Conservation (phyloP, 92 coral and sea anemone genomes). For the Hydrozoanthus gracilis region DNA sequence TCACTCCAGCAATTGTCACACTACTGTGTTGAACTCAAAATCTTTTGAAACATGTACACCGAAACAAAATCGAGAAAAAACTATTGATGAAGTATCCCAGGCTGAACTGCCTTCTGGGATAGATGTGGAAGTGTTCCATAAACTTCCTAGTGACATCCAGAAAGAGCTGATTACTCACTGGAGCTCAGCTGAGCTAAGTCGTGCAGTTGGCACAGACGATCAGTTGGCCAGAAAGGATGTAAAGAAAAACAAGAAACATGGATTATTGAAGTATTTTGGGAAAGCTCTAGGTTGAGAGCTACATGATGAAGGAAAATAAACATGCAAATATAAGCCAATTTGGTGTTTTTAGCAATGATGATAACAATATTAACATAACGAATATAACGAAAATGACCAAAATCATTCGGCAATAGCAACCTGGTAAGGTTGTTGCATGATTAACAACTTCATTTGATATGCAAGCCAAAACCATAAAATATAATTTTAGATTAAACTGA, state of each 20-base stretch:
- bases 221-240: background rate
- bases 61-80: background rate
- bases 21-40: background rate
- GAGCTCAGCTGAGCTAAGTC: constrained; percentile 31
- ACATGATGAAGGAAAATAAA: background rate
- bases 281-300: constrained; percentile 16
- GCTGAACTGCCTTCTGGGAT: constrained; percentile 59
- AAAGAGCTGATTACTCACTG: constrained; percentile 66
- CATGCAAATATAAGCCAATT: background rate
- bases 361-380: background rate
- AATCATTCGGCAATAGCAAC: no score
- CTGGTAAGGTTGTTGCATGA: no score
- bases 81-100: background rate
- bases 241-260: constrained; percentile 30
- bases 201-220: background rate
- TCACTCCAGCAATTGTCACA: background rate
- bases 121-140: constrained; percentile 69
- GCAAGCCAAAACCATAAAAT: no score
- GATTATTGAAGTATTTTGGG: constrained; percentile 61
- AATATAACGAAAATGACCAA: no score
- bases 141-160: constrained; percentile 82
- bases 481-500: no score
- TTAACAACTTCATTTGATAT: no score
- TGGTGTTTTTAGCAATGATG: background rate
- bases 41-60: background rate